Evolutionary conservation across 2,797 vertebrate species (phyloP).

Genomic region (Nyctibius grandis): DNA sequence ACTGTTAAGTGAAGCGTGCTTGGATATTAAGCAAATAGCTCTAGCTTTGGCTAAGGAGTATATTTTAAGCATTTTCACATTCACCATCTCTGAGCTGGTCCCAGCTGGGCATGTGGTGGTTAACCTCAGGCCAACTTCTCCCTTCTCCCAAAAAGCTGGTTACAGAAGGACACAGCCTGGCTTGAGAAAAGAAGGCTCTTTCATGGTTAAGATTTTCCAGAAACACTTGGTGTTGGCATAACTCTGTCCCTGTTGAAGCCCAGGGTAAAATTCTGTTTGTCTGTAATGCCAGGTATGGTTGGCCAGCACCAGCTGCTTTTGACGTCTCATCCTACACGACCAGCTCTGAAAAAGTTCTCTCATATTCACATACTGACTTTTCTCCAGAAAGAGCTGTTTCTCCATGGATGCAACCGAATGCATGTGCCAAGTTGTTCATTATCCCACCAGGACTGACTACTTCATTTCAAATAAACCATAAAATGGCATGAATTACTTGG

Average conservation of each 20-base stretch:
- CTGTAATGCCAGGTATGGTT: slow-evolving; percentile 11
- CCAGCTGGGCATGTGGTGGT: background rate
- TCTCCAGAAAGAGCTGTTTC: slow-evolving; percentile 45
- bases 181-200: slow-evolving; percentile 39
- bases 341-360: slow-evolving; percentile 19
- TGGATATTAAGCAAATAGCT: background rate
- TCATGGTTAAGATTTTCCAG: slow-evolving; percentile 47
- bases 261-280: slow-evolving; percentile 2
- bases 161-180: background rate
- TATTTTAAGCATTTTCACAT: background rate
- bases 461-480: slow-evolving; percentile 60
- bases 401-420: background rate
- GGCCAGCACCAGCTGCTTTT: slow-evolving; percentile 35
- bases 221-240: slow-evolving; percentile 27
- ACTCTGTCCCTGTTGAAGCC: background rate
- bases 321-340: background rate
- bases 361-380: slow-evolving; percentile 17
- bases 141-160: background rate
- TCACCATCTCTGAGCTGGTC: background rate
- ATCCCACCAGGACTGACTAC: slow-evolving; percentile 28
- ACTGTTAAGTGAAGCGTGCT: background rate
- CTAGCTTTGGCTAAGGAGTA: background rate
- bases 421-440: slow-evolving; percentile 25
- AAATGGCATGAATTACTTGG: slow-evolving; percentile 40
- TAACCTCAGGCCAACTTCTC: slow-evolving; percentile 17